phyloP scores from a whole-genome alignment of 1,140 invertebrate species.

The Helicoverpa armigera region DNA sequence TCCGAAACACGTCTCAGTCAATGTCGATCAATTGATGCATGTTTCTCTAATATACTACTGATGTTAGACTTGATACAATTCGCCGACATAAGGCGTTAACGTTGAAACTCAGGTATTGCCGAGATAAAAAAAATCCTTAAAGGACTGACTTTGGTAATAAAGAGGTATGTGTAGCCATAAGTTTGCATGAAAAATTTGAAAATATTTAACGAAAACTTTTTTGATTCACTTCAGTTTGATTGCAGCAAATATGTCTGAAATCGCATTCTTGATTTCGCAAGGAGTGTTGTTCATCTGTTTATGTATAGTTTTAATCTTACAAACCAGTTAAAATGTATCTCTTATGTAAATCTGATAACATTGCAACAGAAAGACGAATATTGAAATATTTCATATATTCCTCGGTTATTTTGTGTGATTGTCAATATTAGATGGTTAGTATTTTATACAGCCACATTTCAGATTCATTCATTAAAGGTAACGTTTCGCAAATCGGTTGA shows the following conservation, averaged over 20 bases:
- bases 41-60: slow-evolving; percentile 15
- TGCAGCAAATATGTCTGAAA: neutral
- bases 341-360: slow-evolving; percentile 23
- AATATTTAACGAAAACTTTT: neutral
- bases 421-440: too few species aligned
- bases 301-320: slow-evolving; percentile 2
- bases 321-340: slow-evolving; percentile 8
- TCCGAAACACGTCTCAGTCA: slow-evolving; percentile 44
- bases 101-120: too few species aligned
- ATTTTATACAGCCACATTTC: too few species aligned
- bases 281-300: slow-evolving; percentile 4
- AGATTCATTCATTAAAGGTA: too few species aligned
- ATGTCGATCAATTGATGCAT: slow-evolving; percentile 42
- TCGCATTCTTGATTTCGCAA: slow-evolving; percentile 9
- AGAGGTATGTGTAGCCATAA: too few species aligned
- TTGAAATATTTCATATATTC: slow-evolving; percentile 11
- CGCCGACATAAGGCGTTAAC: neutral
- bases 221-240: neutral
- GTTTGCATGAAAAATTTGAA: too few species aligned
- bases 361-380: slow-evolving; percentile 14
- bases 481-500: too few species aligned
- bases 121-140: too few species aligned
- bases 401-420: neutral
- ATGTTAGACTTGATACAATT: slow-evolving; percentile 1
- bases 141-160: too few species aligned